Evolutionary conservation across 2,888 invertebrate genomes (phyloP).

Genomic region (Leistus spinibarbis): DNA sequence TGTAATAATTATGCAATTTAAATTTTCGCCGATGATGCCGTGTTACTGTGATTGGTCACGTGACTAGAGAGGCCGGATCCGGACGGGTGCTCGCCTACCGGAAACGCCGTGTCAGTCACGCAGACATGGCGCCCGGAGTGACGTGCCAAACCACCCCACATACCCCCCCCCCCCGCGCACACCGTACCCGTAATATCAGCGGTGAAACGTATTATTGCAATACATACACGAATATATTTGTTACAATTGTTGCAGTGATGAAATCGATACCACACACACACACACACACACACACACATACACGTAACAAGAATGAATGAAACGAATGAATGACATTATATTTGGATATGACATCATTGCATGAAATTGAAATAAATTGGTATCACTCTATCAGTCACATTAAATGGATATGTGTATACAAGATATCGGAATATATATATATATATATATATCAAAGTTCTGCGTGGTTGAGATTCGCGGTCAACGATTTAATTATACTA

Average conservation of each 20-base stretch:
- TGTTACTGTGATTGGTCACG: constrained; percentile 30
- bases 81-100: constrained; percentile 36
- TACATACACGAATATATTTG: constrained; percentile 5
- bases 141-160: background rate
- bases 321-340: background rate
- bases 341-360: background rate
- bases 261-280: background rate
- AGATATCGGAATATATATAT: too few relatives aligned
- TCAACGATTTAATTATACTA: too few relatives aligned
- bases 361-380: background rate
- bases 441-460: too few relatives aligned
- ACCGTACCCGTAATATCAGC: background rate
- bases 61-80: constrained; percentile 25
- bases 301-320: background rate
- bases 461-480: too few relatives aligned
- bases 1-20: background rate
- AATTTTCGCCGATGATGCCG: background rate
- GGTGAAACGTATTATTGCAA: background rate
- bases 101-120: constrained; percentile 33
- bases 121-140: constrained; percentile 33
- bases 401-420: too few relatives aligned
- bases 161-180: background rate
- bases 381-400: background rate
- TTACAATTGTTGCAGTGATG: background rate
- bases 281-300: background rate